Evolutionary conservation across 1,140 invertebrate genomes (phyloP), one percentile per base, ranked within the genome.

Genomic region (Calliopsis andreniformis): DNA sequence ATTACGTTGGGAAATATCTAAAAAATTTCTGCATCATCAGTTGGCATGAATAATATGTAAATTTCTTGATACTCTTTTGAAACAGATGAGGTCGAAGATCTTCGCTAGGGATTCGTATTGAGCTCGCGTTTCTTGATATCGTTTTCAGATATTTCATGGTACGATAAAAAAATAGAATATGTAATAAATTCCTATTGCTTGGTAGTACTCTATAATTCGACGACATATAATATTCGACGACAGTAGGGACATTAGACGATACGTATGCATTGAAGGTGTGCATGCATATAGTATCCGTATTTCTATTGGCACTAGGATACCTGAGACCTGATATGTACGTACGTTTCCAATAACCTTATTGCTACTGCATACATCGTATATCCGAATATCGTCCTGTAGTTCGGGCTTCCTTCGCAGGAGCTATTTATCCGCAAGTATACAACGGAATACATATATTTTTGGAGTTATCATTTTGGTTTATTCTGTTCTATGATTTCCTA

Each of bases 331-430:
- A 61, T 61, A 25, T 43, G 39, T 59, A 23, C 39, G 5, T 56
- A 76, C 43, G 25, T 69, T 53, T 53, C 64, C 73, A 76, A 76
- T 76, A 76, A 61, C 73, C 35, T 59, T 76, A 69, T 76, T 76
- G 73, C 45, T 76, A 76, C 43, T 69, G 55, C 64, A 69, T 42
- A 59, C 23, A 59, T 51, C 66, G 25, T 32, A 59, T 76, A 76
- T 53, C 25, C 23, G 55, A 59, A 61, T 61, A 61, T 69, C 51
- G 43, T 35, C 30, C 14, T 42, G 8, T 39, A 35, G 53, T 43
- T 14, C 12, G 39, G 30, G 51, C 12, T 47, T 18, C 20, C 25
- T 30, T 68, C 14, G 73, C 25, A 8, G 3, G 28, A 47, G 39
- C 61, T 28, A 0, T 28, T 12, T 14, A 25, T 43, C 25, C 28